Percentiles rank a stretch among this genome's conserved stretches.
phyloP scores from a whole-genome alignment of 2,113 vertebrate species.

The rat (Rattus norvegicus) region GRCr8 NC_086025.1:30024001-30024500 shows the following conservation, averaged over 20 bases:
- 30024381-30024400: neutral
- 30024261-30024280: rapidly evolving
- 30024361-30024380: neutral
- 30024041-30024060: neutral
- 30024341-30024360: neutral
- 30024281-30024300: rapidly evolving
- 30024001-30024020: neutral
- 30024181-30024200: conserved; percentile 58
- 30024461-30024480: neutral
- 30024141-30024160: neutral
- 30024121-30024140: conserved; percentile 62
- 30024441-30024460: neutral
- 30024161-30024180: conserved; percentile 27
- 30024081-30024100: neutral
- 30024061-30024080: rapidly evolving
- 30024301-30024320: neutral
- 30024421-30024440: neutral
- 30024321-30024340: neutral
- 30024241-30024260: rapidly evolving
- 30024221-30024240: rapidly evolving
- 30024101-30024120: conserved; percentile 77
- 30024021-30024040: neutral
- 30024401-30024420: neutral
- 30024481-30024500: neutral
- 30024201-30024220: neutral